These are phyloP conservation scores for Nycticryphes semicollaris DNA, from an alignment of 2,113 vertebrate species.

Conservation along the genomic window DNA sequence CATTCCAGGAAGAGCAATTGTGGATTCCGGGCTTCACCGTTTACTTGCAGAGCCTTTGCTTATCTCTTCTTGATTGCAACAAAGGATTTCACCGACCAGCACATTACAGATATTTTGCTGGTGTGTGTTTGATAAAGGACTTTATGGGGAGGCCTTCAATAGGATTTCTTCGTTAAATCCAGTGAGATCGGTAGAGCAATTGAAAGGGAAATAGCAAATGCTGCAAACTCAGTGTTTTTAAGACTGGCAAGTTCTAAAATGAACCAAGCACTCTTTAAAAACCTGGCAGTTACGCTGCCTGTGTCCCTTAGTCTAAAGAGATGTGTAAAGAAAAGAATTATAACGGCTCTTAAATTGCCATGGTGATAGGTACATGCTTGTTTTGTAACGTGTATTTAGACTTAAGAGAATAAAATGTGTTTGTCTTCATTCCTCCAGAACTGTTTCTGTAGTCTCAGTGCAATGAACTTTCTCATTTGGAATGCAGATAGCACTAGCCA, in stretches of 20 bases:
- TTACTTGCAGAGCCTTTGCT: constrained; percentile 5
- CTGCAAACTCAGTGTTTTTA: background rate
- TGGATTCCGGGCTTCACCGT: background rate
- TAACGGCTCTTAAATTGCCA: background rate
- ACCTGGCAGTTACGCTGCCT: background rate
- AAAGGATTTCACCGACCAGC: background rate
- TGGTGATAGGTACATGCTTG: background rate
- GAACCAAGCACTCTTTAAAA: background rate
- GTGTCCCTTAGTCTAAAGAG: background rate
- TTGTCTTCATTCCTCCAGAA: background rate
- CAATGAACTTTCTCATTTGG: background rate
- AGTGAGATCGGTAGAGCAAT: background rate
- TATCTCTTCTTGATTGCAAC: background rate
- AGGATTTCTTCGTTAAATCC: background rate
- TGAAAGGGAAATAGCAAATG: background rate
- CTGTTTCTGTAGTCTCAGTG: background rate
- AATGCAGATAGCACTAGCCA: background rate
- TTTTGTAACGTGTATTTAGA: background rate
- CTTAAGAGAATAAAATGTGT: background rate
- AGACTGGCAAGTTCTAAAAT: background rate
- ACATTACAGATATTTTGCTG: background rate
- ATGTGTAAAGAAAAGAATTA: background rate
- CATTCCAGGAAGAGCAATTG: background rate
- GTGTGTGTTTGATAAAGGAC: background rate
- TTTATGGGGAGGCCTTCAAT: background rate